These are phyloP conservation scores for Caenorhabditis remanei DNA, from an alignment of 1,140 invertebrate genomes.

Conservation along the genomic window DNA sequence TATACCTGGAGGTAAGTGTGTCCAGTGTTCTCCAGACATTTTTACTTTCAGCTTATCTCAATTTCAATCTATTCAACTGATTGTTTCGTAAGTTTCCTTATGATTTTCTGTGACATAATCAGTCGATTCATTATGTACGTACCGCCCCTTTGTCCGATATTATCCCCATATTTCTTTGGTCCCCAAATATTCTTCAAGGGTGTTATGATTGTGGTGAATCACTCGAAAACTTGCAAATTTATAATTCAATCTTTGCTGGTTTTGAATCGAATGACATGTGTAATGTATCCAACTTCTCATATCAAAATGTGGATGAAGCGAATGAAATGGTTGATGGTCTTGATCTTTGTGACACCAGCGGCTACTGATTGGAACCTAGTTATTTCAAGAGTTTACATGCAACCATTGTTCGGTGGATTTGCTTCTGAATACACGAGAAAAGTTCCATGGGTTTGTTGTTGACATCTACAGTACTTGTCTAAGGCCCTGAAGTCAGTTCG, in stretches of 20 bases:
- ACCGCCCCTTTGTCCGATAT: background rate
- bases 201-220: background rate
- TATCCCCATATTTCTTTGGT: background rate
- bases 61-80: background rate
- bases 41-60: background rate
- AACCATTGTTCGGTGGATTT: background rate
- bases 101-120: background rate
- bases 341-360: background rate
- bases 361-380: constrained; percentile 2
- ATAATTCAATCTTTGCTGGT: constrained; percentile 3
- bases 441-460: background rate
- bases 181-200: background rate
- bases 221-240: constrained; percentile 14
- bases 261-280: background rate
- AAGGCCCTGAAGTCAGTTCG: no score
- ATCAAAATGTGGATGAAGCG: background rate
- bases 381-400: background rate
- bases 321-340: background rate
- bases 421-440: background rate
- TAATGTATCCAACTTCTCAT: background rate
- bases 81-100: background rate
- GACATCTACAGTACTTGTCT: no score
- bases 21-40: no score
- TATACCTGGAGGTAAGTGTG: background rate
- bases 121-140: background rate